Evolutionary conservation across 2,797 vertebrate genomes (phyloP).

Genomic region (Chaunax sp.): DNA sequence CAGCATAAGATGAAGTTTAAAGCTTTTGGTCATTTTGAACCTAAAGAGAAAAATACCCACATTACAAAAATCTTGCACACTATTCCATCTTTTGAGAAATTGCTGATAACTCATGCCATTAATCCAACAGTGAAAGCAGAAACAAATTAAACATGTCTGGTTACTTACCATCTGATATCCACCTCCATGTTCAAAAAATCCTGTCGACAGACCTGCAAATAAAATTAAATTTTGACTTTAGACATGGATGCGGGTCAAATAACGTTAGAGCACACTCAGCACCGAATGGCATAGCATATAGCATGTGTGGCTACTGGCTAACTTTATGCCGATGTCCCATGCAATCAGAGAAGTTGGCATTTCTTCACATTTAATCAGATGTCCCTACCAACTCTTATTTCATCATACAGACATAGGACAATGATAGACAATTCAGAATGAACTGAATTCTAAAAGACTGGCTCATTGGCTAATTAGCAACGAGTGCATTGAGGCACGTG

Average conservation of each 20-base stretch:
- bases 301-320: too few relatives aligned
- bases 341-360: conserved; percentile 81
- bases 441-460: fast-evolving
- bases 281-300: too few relatives aligned
- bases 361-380: conserved; percentile 84
- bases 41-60: neutral
- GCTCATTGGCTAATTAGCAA: neutral
- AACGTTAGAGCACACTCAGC: too few relatives aligned
- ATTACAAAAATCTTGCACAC: fast-evolving
- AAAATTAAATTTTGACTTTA: too few relatives aligned
- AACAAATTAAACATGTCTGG: conserved; percentile 75
- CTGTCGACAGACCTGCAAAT: neutral
- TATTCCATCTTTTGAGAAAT: too few relatives aligned
- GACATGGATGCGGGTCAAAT: too few relatives aligned
- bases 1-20: fast-evolving
- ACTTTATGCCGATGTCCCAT: neutral
- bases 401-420: conserved; percentile 72
- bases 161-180: neutral
- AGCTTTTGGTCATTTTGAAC: fast-evolving
- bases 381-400: conserved; percentile 86
- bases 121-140: neutral
- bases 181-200: neutral
- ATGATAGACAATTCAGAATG: fast-evolving
- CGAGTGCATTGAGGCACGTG: conserved; percentile 53
- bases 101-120: too few relatives aligned